phyloP scores from a whole-genome alignment of 1,140 invertebrate genomes.

The Myzus persicae region DNA sequence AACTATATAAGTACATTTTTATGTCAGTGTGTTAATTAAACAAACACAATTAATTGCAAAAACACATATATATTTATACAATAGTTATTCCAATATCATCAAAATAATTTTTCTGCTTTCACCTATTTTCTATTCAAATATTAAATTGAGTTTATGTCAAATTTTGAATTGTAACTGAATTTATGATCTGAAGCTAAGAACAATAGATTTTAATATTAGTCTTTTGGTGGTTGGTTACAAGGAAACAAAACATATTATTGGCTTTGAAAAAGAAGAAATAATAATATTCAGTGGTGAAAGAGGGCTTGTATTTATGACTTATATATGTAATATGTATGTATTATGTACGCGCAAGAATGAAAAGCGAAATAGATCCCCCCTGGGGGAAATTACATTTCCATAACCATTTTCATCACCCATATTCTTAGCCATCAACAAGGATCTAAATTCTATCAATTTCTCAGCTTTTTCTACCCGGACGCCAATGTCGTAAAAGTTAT shows the following conservation, averaged over 20 bases:
- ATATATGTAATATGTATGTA: neutral
- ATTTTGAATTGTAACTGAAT: neutral
- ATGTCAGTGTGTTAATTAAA: too few relatives aligned
- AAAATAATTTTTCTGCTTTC: neutral
- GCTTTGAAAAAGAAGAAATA: neutral
- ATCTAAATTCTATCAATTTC: slow-evolving; percentile 37
- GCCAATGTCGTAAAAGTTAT: slow-evolving; percentile 16
- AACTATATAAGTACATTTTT: neutral
- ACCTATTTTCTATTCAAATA: too few relatives aligned
- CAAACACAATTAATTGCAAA: too few relatives aligned
- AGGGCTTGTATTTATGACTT: slow-evolving; percentile 30
- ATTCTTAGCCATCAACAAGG: neutral
- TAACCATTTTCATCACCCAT: neutral
- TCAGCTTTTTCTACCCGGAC: neutral
- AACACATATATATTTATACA: too few relatives aligned
- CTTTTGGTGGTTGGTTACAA: neutral
- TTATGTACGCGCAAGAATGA: neutral
- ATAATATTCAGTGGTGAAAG: neutral
- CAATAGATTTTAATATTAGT: neutral
- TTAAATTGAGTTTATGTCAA: neutral
- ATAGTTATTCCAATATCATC: too few relatives aligned
- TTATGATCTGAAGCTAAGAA: neutral
- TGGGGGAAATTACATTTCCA: slow-evolving; percentile 52
- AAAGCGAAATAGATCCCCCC: slow-evolving; percentile 27
- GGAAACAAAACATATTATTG: slow-evolving; percentile 11